Conservation (phyloP, 2,113 vertebrate species). For the Noctilio leporinus region DNA sequence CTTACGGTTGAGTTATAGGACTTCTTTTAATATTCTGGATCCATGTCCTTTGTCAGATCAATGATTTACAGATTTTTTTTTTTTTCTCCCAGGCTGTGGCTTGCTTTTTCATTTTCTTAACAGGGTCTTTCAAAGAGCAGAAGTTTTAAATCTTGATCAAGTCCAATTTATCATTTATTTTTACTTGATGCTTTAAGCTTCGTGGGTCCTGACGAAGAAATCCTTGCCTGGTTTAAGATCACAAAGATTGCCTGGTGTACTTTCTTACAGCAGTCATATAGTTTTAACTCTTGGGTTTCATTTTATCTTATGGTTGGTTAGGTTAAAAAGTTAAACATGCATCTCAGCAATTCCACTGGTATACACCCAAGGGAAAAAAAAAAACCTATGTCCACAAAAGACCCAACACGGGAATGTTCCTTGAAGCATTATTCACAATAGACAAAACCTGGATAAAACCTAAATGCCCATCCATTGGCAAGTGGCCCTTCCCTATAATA, state of each 20-base stretch:
- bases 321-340: background rate
- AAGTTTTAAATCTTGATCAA: background rate
- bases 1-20: background rate
- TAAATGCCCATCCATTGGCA: background rate
- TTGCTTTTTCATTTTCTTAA: constrained; percentile 20
- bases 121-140: background rate
- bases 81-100: background rate
- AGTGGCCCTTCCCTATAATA: background rate
- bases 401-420: background rate
- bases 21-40: background rate
- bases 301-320: background rate
- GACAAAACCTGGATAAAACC: background rate
- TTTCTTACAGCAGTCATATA: background rate
- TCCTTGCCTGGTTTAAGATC: background rate
- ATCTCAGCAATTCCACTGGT: background rate
- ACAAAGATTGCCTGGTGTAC: background rate
- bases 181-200: background rate
- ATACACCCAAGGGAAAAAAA: background rate
- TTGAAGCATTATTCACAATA: background rate
- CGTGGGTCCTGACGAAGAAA: background rate
- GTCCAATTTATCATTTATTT: background rate
- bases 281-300: background rate
- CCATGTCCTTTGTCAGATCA: background rate
- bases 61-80: background rate
- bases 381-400: background rate